Evolutionary conservation across 2,797 vertebrate genomes (phyloP).

Genomic region (Clamator glandarius): DNA sequence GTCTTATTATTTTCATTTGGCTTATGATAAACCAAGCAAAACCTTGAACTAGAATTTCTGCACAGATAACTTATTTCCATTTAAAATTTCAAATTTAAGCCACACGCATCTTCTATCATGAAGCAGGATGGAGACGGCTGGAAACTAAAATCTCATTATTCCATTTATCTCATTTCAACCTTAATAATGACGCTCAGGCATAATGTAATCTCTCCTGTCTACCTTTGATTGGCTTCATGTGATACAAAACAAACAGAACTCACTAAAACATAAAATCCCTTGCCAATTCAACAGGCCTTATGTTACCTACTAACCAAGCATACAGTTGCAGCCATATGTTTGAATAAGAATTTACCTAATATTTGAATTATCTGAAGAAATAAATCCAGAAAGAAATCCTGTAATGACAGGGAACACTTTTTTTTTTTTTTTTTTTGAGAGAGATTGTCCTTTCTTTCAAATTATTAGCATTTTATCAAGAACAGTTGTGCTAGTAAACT

Average conservation of each 20-base stretch:
- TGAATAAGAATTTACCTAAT: background rate
- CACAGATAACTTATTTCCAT: background rate
- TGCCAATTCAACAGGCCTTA: background rate
- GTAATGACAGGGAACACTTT: background rate
- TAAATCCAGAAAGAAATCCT: background rate
- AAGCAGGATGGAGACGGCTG: background rate
- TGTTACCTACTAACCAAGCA: background rate
- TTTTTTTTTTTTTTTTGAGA: background rate
- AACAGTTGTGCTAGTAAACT: background rate
- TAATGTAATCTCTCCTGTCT: background rate
- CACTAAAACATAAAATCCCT: background rate
- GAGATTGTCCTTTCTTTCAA: background rate
- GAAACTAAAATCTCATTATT: constrained; percentile 8
- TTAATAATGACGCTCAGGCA: constrained; percentile 14
- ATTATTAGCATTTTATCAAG: background rate
- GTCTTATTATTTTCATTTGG: background rate
- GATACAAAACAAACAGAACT: constrained; percentile 28
- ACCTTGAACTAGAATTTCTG: background rate
- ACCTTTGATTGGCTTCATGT: background rate
- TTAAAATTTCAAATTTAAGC: constrained; percentile 14
- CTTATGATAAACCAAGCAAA: background rate
- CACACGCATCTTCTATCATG: background rate
- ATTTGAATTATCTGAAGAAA: background rate
- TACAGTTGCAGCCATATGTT: background rate
- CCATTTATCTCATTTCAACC: constrained; percentile 3